A percentile compares a stretch with the other conserved stretches of the same genome.
Evolutionary conservation across 2,113 vertebrate genomes (phyloP).

Genomic region (Lanius collurio): DNA sequence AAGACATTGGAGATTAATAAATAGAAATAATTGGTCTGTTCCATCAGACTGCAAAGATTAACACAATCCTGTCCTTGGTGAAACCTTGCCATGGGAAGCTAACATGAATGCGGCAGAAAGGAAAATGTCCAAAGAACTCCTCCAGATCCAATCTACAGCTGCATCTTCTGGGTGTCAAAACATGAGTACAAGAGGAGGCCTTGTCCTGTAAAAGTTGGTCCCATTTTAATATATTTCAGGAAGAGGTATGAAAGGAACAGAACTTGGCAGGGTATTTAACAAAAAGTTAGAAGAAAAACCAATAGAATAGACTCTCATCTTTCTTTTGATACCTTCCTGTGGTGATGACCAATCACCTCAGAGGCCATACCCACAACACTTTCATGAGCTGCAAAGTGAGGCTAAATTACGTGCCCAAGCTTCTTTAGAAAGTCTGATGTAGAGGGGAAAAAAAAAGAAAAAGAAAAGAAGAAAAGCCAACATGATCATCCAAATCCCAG

Average conservation of each 20-base stretch:
- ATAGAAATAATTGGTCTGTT: neutral
- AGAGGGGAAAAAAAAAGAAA: neutral
- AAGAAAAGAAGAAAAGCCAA: neutral
- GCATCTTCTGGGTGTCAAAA: neutral
- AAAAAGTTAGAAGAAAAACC: neutral
- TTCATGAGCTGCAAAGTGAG: neutral
- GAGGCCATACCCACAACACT: neutral
- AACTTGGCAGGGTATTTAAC: neutral
- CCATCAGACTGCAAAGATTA: slow-evolving; percentile 1
- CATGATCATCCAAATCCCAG: neutral
- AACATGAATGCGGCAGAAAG: neutral
- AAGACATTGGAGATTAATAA: slow-evolving; percentile 40
- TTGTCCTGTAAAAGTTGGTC: neutral
- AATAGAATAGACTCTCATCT: neutral
- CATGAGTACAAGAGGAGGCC: neutral
- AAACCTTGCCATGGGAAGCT: neutral
- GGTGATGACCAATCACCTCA: neutral
- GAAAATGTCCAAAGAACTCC: neutral
- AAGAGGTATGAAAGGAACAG: neutral
- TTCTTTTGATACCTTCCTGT: neutral
- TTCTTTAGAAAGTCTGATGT: neutral
- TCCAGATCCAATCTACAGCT: neutral
- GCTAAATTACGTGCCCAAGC: neutral
- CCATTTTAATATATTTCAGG: neutral
- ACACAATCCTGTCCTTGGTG: neutral